Evolutionary conservation across 2,113 vertebrate genomes (phyloP), one percentile per base, ranked within the genome.

Genomic region (Meles meles): DNA sequence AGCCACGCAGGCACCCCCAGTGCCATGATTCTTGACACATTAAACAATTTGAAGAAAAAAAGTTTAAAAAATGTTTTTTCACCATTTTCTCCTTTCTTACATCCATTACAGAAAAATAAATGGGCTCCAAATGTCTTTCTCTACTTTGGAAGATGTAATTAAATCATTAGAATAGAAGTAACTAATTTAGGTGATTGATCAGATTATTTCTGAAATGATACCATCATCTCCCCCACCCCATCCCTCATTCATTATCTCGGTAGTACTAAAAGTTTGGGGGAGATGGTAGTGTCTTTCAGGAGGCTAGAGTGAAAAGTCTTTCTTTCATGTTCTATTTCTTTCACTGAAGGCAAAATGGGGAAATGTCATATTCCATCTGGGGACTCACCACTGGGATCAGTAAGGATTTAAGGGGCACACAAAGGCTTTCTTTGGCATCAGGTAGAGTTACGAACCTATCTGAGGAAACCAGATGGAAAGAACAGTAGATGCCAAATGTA

Each of bases 391-490:
- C 39, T 11, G n/a, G 90, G 72, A 27, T 52, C 20, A 29, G 61
- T 4, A 15, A 52, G 42, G 80, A 20, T 31, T 20, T 34, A 5
- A 74, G 57, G 63, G 18, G 9, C 25, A 65, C 67, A 31, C 57
- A 67, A 44, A 59, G 88, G 47, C 52, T 95, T 52, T 82, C 57
- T 72, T 42, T 82, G 82, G 67, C 80, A 63, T 49, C 67, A 84
- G 82, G 37, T 8, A 61, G 76, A 47, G 23, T 49, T 52, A 84
- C 55, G 25, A 4, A 55, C 52, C 79, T 88, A 29, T 67, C 61
- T 13, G 49, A 91, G 92, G 84, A 84, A 91, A 83, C 44, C 67
- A 82, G 90, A 90, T 15, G 47, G 55, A 39, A 89, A 69, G 82
- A 88, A 67, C 88, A 85, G 67, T 82, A 18, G 87, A 27, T 8